Percentiles rank a stretch among this genome's conserved stretches.
Conservation (phyloP, 2,113 vertebrate genomes). For the Triplophysa siluroides region DNA sequence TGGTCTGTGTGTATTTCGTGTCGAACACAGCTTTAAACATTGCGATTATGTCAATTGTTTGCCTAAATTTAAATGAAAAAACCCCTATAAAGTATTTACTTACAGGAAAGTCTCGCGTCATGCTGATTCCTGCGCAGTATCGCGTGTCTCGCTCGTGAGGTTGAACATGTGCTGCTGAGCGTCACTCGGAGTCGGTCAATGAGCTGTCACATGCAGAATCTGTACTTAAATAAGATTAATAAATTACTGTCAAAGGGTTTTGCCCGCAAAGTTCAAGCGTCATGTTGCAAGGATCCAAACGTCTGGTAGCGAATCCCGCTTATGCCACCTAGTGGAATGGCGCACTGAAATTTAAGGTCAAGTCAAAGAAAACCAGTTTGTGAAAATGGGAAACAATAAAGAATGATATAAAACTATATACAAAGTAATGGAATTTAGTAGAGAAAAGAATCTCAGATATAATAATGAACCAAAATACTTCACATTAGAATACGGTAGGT, state of each 20-base stretch:
- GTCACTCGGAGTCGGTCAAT: constrained; percentile 6
- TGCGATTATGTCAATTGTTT: no score
- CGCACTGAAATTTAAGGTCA: background rate
- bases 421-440: no score
- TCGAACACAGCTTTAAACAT: no score
- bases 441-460: no score
- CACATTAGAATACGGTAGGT: no score
- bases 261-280: background rate
- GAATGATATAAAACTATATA: no score
- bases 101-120: constrained; percentile 37
- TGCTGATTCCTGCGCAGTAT: background rate
- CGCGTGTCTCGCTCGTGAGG: background rate
- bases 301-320: background rate
- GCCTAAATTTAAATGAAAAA: no score
- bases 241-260: background rate
- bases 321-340: constrained; percentile 31
- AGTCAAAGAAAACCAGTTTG: no score
- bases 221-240: background rate
- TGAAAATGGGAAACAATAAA: no score
- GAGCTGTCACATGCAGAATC: background rate
- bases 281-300: constrained; percentile 18
- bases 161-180: background rate
- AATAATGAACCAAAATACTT: no score
- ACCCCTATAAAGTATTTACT: no score
- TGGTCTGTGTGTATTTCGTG: no score